Evolutionary conservation across 1,140 invertebrate species (phyloP).

Genomic region (Oryctes rhinoceros): DNA sequence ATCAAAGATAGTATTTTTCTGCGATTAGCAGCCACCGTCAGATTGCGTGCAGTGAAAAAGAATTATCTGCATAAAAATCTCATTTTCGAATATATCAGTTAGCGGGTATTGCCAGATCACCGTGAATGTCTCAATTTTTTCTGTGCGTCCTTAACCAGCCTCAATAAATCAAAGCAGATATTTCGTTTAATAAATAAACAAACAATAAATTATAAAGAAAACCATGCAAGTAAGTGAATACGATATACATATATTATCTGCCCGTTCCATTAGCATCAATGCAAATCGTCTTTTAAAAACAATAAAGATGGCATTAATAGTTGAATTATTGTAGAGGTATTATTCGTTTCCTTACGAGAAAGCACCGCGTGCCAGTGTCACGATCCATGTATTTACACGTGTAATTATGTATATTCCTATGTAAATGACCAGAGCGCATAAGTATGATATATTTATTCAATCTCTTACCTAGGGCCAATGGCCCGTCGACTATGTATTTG

Average conservation of each 20-base stretch:
- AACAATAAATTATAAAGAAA: not conserved
- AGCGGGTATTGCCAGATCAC: no score
- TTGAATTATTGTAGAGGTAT: conserved; percentile 2
- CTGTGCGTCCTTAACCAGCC: no score
- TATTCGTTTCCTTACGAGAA: conserved; percentile 6
- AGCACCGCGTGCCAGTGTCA: conserved; percentile 21
- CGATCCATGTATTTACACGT: conserved; percentile 38
- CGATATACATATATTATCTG: not conserved
- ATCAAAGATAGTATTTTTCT: no score
- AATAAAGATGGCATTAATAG: conserved; percentile 11
- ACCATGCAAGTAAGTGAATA: not conserved
- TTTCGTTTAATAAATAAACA: conserved; percentile 5
- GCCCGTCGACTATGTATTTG: conserved; percentile 28
- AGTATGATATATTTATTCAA: conserved; percentile 40
- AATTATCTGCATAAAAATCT: no score
- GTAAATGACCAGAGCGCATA: conserved; percentile 30
- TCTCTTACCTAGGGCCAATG: conserved; percentile 33
- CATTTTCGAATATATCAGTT: no score
- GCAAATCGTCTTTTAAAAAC: conserved; percentile 15
- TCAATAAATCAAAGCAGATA: not conserved
- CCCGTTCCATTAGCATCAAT: not conserved
- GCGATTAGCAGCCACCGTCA: no score
- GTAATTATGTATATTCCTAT: conserved; percentile 40
- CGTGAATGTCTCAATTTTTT: no score
- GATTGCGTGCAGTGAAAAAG: no score